Conservation (phyloP, 2,888 invertebrate species). For the Tolmerus cingulatus region DNA sequence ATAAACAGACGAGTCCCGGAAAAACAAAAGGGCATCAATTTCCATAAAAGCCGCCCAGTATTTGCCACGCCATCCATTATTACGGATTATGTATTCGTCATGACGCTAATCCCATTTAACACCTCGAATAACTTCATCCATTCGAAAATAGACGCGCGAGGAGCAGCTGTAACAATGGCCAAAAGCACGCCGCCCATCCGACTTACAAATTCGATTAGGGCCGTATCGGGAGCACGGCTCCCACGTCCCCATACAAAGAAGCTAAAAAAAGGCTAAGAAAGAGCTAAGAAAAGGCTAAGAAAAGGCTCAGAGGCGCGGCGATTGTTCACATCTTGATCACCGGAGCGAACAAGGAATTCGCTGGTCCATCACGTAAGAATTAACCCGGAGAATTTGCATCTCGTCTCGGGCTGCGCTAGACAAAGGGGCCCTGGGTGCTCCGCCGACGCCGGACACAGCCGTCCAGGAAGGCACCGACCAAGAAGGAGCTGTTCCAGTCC, state of each 20-base stretch:
- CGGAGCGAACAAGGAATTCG: not conserved
- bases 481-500: not conserved
- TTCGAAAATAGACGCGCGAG: not conserved
- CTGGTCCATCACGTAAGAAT: constrained; percentile 31
- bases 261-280: not conserved
- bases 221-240: not conserved
- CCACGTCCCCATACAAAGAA: not conserved
- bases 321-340: constrained; percentile 28
- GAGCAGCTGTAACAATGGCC: constrained; percentile 3
- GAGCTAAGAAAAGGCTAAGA: not conserved
- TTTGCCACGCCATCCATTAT: constrained; percentile 21
- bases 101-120: constrained; percentile 10
- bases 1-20: not conserved
- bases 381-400: constrained; percentile 14
- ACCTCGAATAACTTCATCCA: constrained; percentile 4
- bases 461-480: not conserved
- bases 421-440: not conserved
- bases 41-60: not conserved
- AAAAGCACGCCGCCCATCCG: not conserved
- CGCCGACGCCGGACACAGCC: not conserved
- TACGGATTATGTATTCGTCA: constrained; percentile 7
- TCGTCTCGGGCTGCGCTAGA: not conserved
- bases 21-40: not conserved
- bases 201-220: constrained; percentile 15
- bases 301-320: not conserved